Conservation (phyloP, 2,113 vertebrate species). For the Nycticorax nycticorax region DNA sequence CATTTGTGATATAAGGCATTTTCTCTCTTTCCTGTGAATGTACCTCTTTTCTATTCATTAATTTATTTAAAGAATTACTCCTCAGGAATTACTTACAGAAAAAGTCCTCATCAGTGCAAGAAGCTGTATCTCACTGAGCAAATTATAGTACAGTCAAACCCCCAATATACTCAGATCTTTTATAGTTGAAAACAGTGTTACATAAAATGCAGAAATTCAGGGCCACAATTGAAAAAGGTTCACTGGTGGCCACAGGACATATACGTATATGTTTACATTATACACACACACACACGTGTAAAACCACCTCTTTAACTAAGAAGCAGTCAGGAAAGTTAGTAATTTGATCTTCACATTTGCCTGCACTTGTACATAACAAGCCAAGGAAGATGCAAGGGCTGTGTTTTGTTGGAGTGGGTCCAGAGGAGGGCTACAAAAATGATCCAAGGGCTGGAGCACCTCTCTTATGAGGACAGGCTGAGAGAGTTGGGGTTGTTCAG, state of each 20-base stretch:
- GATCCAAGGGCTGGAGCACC: too few relatives aligned
- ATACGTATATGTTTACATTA: neutral
- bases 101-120: neutral
- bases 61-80: neutral
- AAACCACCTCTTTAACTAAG: neutral
- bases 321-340: neutral
- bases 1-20: neutral
- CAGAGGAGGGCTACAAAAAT: too few relatives aligned
- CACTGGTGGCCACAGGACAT: neutral
- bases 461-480: too few relatives aligned
- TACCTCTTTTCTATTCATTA: neutral
- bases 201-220: neutral
- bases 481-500: too few relatives aligned
- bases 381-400: neutral
- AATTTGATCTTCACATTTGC: neutral
- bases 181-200: neutral
- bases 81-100: neutral
- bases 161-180: neutral
- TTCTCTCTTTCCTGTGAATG: neutral
- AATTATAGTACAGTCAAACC: neutral
- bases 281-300: rapidly evolving
- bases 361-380: neutral
- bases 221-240: neutral
- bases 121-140: neutral
- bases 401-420: neutral